Percentiles rank a stretch among this genome's conserved stretches.
phyloP scores from a whole-genome alignment of 2,797 vertebrate genomes.

The Sylvilagus floridanus region DNA sequence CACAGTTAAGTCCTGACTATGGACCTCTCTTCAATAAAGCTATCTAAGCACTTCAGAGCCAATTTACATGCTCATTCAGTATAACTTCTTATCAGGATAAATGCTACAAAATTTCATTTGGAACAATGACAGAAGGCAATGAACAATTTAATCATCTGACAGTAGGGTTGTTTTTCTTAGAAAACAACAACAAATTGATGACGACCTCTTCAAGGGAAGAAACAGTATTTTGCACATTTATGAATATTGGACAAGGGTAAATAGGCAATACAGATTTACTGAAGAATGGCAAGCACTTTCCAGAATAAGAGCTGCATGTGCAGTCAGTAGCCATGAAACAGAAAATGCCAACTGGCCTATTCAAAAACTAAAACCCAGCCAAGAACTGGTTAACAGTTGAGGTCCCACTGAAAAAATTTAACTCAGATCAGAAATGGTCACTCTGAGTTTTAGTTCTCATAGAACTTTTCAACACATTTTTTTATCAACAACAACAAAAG shows the following conservation, averaged over 20 bases:
- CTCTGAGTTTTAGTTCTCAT: slow-evolving; percentile 15
- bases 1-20: background rate
- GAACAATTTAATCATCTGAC: slow-evolving; percentile 39
- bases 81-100: slow-evolving; percentile 12
- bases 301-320: background rate
- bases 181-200: background rate
- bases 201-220: slow-evolving; percentile 5
- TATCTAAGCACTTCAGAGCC: slow-evolving; percentile 9
- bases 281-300: background rate
- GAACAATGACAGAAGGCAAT: slow-evolving; percentile 20
- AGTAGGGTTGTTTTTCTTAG: background rate
- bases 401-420: background rate
- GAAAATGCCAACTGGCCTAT: background rate
- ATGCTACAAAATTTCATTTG: slow-evolving; percentile 11
- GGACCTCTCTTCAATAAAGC: background rate
- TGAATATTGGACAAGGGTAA: background rate
- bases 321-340: background rate
- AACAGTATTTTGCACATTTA: background rate
- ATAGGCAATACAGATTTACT: background rate
- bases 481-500: slow-evolving; percentile 22
- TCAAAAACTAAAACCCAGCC: background rate
- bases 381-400: background rate
- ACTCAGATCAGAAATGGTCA: background rate
- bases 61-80: background rate
- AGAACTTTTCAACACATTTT: background rate